Percentiles rank a stretch among this genome's conserved stretches.
Conservation (phyloP, 2,888 invertebrate genomes). For the Dryococelus australis region DNA sequence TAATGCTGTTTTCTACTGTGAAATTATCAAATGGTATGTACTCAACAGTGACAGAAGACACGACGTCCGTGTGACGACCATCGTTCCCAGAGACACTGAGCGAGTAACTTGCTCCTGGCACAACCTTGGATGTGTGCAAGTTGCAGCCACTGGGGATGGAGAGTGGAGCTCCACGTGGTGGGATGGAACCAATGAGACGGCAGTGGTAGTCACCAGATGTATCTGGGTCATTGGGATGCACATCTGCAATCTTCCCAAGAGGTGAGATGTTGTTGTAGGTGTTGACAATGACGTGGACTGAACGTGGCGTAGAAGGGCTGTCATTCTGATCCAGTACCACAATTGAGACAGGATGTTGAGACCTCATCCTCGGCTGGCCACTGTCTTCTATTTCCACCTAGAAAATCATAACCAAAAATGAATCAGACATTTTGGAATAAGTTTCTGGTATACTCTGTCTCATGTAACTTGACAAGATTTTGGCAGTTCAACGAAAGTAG, state of each 20-base stretch:
- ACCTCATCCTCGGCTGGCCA: constrained; percentile 82
- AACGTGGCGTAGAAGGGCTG: constrained; percentile 84
- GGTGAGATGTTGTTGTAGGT: constrained; percentile 71
- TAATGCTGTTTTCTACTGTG: constrained; percentile 84
- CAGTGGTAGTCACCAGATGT: constrained; percentile 89
- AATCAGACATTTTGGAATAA: background rate
- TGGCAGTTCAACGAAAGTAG: too few species aligned
- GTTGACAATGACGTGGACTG: constrained; percentile 80
- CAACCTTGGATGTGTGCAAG: constrained; percentile 76
- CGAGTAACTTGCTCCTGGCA: constrained; percentile 67
- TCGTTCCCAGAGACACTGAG: constrained; percentile 88
- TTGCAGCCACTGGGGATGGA: constrained; percentile 79
- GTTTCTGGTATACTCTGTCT: too few species aligned
- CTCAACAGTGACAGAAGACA: constrained; percentile 85
- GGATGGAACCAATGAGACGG: constrained; percentile 73
- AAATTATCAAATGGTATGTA: constrained; percentile 81
- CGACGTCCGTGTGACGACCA: constrained; percentile 84
- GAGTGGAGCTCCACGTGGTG: constrained; percentile 62
- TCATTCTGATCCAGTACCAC: constrained; percentile 89
- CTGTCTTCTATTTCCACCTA: constrained; percentile 86
- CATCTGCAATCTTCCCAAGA: constrained; percentile 85
- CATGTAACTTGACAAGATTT: too few species aligned
- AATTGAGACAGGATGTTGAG: constrained; percentile 78
- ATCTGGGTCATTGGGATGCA: constrained; percentile 92
- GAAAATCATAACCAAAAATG: constrained; percentile 7